Base-by-base conservation (phyloP, 2,888 invertebrate species). In the Ophion ellenae region DNA sequence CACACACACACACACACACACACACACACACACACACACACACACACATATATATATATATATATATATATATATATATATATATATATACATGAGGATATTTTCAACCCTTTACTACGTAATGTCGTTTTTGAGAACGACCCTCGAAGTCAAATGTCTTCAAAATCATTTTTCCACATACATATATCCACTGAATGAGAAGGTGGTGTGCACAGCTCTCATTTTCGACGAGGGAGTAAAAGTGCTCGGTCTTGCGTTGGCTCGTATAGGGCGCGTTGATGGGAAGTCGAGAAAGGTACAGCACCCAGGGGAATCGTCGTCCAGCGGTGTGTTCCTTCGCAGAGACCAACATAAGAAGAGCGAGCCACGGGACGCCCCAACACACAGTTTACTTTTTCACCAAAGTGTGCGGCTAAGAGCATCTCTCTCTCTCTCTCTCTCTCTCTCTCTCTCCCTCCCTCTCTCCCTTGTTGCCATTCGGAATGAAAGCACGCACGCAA, bases 301-400 rank as follows among this genome's bases (percentile, higher is more conserved):
- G 87, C 89, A 87, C 91, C 90, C 89, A 64, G 53, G 91, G 91
- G 92, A 91, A 91, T 91, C 88, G 90, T 91, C 89, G 89, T 80
- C 88, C 82, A 70, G 84, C 84, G 83, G 53, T 53, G 53, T 53
- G 53, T 53, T 53, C 3, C 53, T 53, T 53, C 53, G 86, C 66
- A 75, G 66, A 59, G 70, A 61, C 74, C 40, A 36, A 7, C 53
- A 53, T 63, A 47, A 36, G 32, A 36, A 14, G 36, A 69, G 81
- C 84, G 86, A 87, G 85, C 87, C 3, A 32, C 20, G n/a, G 84
- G 87, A 81, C 47, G 28, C 70, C 73, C 71, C 74, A 82, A 76
- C 45, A 82, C 75, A 28, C 78, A 75, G 74, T 80, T 82, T 85
- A 74, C 81, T 82, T 80, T 82, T 78, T 28, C 71, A 45, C 45